Percentiles rank a stretch among this genome's conserved stretches.
Conservation (phyloP, 2,797 vertebrate species). For the Xenops minutus region DNA sequence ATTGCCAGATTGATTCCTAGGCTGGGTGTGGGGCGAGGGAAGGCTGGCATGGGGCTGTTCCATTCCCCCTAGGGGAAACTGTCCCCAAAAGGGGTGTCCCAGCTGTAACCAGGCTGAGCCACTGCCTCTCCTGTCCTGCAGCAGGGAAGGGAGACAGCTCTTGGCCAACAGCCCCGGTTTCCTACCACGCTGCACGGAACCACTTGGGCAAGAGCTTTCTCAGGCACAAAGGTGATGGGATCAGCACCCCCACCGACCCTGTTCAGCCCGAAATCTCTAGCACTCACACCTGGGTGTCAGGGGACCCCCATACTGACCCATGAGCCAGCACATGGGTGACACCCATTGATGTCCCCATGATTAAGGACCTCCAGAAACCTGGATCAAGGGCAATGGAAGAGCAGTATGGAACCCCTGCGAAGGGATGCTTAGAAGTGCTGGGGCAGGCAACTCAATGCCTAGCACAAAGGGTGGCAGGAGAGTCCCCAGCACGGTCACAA, state of each 20-base stretch:
- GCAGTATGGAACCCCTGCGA: not conserved
- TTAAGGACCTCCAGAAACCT: not conserved
- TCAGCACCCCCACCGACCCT: not conserved
- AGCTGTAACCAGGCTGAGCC: not conserved
- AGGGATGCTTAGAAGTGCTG: not conserved
- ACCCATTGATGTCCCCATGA: not conserved
- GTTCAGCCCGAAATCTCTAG: not conserved
- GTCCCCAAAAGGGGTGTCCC: not conserved
- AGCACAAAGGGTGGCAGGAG: not conserved
- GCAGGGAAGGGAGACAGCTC: not conserved
- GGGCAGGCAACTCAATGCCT: not conserved
- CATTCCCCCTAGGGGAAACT: not conserved
- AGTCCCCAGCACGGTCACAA: not conserved
- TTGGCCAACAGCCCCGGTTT: slow-evolving; percentile 13
- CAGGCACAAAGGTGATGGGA: not conserved
- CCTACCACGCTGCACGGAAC: not conserved
- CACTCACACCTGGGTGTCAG: not conserved
- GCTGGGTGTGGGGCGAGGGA: not conserved
- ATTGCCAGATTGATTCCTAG: fast-evolving
- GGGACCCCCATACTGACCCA: fast-evolving
- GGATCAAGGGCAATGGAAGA: not conserved
- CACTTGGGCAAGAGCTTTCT: slow-evolving; percentile 28
- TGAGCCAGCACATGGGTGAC: not conserved
- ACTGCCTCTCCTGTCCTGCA: not conserved
- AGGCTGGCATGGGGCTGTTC: fast-evolving